Base-by-base conservation (phyloP, 2,888 invertebrate genomes). In the Sarcophaga caerulescens region DNA sequence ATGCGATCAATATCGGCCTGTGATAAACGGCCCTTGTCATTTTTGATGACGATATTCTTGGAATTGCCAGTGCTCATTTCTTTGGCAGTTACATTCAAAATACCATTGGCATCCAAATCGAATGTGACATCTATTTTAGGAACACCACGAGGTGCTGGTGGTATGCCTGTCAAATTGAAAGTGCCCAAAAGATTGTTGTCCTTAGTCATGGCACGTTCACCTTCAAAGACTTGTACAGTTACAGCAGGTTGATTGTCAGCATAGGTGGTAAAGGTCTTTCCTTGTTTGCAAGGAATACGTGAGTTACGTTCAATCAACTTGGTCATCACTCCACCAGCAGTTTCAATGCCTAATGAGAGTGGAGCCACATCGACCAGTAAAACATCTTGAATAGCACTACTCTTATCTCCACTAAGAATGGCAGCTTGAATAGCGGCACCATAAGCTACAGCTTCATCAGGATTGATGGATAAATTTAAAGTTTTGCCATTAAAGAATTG, bases 181-280 rank as follows among this genome's bases (percentile, higher is more conserved):
- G 98, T 98, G 84, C 99, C 99, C 87, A 99, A 95, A 59, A 98
- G 94, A 93, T 99, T 97, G 94, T 98, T 98, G 93, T 98, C 98
- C 91, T 96, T 97, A 89, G 98, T 98, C 97, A 98, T 97, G 68
- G 97, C 97, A 47, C 97, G 94, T 93, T 96, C 96, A 69, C 96
- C 96, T 91, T 97, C 96, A 91, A 94, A 95, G 19, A 96, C 96
- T 91, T 96, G 95, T 88, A 96, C 95, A 44, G 95, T 95, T 47
- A 96, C 96, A 0, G 95, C 96, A 1, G 96, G 95, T 92, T 97
- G 97, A 93, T 97, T 97, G 93, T 97, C 97, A 0, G 96, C 93
- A 91, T 96, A 97, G 0, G 97, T 97, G 63, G 97, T 96, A 93
- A 97, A 97, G 0, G 95, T 95, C 91, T 96, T 95, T 0, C 95